Base-by-base conservation (phyloP, 2,113 vertebrate genomes). In the Spheniscus mendiculus region DNA sequence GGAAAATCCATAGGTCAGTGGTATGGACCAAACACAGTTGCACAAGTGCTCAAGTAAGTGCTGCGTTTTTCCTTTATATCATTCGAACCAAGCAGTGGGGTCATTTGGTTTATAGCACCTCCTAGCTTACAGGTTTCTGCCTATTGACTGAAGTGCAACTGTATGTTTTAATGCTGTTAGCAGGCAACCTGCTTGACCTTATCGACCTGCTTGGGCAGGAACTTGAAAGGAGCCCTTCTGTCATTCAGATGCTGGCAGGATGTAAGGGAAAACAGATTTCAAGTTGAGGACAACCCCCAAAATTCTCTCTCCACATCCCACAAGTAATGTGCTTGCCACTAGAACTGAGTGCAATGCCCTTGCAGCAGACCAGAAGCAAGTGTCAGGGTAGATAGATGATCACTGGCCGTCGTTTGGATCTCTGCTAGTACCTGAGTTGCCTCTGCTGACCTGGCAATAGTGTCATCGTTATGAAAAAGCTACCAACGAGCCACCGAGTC, bases 1-100 rank as follows among this genome's bases (percentile, higher is more conserved):
- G 99, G 99, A 19, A 99, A 99, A 93, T 99, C 99, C 45, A 99
- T 99, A 61, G 99, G 99, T 89, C 99, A 99, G 97, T 99, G 99
- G 99, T 99, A 99, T 4, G 99, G 99, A 90, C 99, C 99, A 53
- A 99, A 99, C 98, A 99, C 99, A 70, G 99, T 99, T 0, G 99
- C 99, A 36, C 99, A 99, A 97, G 99, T 99, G 94, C 98, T 99
- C 95, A 99, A 99, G 99, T 99, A 98, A 98, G 99, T 99, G 50
- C 78, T 78, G 25, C 4, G 1, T 52, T 55, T 62, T 40, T 26
- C 53, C 65, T 86, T 36, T 11, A 0, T 6, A 20, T 34, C 53
- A 44, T 7, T 26, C 8, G 4, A 62, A 2, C 11, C 11, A 20
- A 11, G 5, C 14, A 4, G 6, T 25, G 52, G 59, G 56, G 30